Conservation (phyloP, 2,888 invertebrate species). For the Coleophora deauratella region DNA sequence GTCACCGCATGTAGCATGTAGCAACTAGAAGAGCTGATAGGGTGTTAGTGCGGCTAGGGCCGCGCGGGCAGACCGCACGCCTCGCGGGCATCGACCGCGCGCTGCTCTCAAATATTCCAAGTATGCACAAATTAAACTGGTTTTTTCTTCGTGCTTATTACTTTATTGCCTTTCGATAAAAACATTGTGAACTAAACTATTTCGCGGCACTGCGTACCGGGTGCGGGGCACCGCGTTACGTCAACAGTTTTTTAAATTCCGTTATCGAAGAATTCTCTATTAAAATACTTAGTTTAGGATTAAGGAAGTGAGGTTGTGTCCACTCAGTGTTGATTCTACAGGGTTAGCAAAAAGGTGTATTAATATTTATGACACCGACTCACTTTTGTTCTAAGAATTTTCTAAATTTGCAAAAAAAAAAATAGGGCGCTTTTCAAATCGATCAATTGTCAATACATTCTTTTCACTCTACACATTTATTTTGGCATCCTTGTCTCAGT, state of each 20-base stretch:
- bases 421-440: too few species aligned
- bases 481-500: too few species aligned
- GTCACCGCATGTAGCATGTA: too few species aligned
- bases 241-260: slow-evolving; percentile 15
- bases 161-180: slow-evolving; percentile 61
- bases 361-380: too few species aligned
- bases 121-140: slow-evolving; percentile 72
- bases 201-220: slow-evolving; percentile 19
- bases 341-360: too few species aligned
- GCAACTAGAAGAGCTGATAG: neutral
- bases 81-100: slow-evolving; percentile 63
- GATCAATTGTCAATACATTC: too few species aligned
- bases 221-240: slow-evolving; percentile 11
- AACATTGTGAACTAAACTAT: slow-evolving; percentile 43
- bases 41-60: slow-evolving; percentile 14
- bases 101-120: slow-evolving; percentile 68
- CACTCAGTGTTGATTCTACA: too few species aligned
- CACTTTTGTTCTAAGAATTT: too few species aligned
- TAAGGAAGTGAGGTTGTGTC: too few species aligned
- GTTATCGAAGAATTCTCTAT: slow-evolving; percentile 6
- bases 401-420: too few species aligned
- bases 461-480: too few species aligned
- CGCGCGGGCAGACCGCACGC: slow-evolving; percentile 26
- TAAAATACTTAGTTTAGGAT: too few species aligned
- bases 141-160: slow-evolving; percentile 52